Conservation (phyloP, 2,888 invertebrate genomes). For the Dryocosmus kuriphilus region DNA sequence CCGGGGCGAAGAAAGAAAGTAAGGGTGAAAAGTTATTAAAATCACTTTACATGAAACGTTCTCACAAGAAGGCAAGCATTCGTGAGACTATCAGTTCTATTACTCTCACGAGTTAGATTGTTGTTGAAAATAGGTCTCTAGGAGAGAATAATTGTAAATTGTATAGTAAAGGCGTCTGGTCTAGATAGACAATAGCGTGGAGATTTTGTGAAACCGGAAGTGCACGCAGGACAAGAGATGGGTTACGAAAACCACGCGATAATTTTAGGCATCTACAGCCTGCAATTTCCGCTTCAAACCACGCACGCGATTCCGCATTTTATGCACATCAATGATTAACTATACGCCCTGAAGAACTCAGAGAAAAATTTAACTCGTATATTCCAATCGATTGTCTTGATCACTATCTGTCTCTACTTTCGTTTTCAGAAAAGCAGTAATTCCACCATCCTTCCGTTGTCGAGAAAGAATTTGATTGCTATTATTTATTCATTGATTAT, state of each 20-base stretch:
- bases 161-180: not conserved
- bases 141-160: slow-evolving; percentile 15
- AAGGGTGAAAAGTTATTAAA: slow-evolving; percentile 50
- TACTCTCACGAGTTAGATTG: slow-evolving; percentile 56
- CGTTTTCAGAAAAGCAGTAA: not conserved
- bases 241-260: slow-evolving; percentile 50
- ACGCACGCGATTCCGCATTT: slow-evolving; percentile 18
- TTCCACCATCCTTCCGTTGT: not conserved
- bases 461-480: not conserved
- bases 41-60: slow-evolving; percentile 53
- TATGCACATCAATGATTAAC: slow-evolving; percentile 29
- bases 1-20: slow-evolving; percentile 50
- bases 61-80: slow-evolving; percentile 57
- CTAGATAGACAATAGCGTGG: not conserved
- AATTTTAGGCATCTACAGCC: slow-evolving; percentile 35
- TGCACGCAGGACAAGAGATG: slow-evolving; percentile 21
- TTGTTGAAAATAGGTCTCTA: slow-evolving; percentile 43
- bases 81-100: slow-evolving; percentile 56
- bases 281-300: slow-evolving; percentile 35
- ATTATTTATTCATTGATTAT: not conserved
- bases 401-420: slow-evolving; percentile 8
- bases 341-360: not conserved
- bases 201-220: slow-evolving; percentile 58
- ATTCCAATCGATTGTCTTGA: not conserved
- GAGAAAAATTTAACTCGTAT: not conserved